Conservation (phyloP, 2,888 invertebrate genomes). For the Microplitis manilae region DNA sequence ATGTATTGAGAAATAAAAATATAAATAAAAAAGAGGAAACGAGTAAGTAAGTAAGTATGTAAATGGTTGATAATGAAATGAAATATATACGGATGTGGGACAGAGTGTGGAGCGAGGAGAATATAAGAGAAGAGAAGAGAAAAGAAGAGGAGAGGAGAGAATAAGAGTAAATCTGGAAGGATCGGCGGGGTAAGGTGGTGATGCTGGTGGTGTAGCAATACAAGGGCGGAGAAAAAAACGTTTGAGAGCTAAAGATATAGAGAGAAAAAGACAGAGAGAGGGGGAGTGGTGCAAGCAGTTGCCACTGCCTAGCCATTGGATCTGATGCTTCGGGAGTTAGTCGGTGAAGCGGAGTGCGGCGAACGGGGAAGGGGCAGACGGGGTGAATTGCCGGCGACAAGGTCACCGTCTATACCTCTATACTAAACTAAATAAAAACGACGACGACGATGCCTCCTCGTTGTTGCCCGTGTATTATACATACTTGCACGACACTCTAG, state of each 20-base stretch:
- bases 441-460: slow-evolving; percentile 59
- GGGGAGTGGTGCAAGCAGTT: slow-evolving; percentile 27
- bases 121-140: slow-evolving; percentile 43
- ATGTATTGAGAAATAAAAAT: neutral
- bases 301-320: slow-evolving; percentile 40
- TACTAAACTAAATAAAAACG: too few relatives aligned
- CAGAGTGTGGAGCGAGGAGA: slow-evolving; percentile 37
- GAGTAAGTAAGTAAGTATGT: too few relatives aligned
- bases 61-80: neutral
- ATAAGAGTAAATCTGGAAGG: slow-evolving; percentile 37
- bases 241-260: neutral
- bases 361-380: slow-evolving; percentile 61
- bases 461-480: slow-evolving; percentile 54
- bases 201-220: slow-evolving; percentile 37
- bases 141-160: slow-evolving; percentile 40
- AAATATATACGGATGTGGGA: slow-evolving; percentile 46
- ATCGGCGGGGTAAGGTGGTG: slow-evolving; percentile 44
- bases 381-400: slow-evolving; percentile 71
- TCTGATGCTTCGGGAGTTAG: slow-evolving; percentile 40
- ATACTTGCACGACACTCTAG: slow-evolving; percentile 57
- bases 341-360: slow-evolving; percentile 44
- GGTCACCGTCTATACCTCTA: slow-evolving; percentile 67
- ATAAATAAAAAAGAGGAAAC: neutral
- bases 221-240: slow-evolving; percentile 34
- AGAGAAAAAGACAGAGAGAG: neutral